Conservation (phyloP, 2,113 vertebrate genomes). For the Delphinapterus leucas region DNA sequence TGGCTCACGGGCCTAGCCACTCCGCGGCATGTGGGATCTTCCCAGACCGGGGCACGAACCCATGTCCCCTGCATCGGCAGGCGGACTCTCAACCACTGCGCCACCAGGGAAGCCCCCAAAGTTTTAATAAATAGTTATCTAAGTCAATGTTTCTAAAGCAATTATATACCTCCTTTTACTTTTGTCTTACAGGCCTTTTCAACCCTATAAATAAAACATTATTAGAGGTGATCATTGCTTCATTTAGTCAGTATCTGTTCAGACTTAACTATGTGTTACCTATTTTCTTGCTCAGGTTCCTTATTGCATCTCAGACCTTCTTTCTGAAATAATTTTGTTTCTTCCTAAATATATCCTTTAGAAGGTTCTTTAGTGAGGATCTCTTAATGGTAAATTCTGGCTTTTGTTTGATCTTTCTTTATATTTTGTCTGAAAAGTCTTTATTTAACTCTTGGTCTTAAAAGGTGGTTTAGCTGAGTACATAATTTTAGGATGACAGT, state of each 20-base stretch:
- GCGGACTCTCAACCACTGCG: too few species aligned
- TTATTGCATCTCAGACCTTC: background rate
- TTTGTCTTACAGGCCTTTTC: background rate
- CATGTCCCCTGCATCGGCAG: too few species aligned
- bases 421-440: background rate
- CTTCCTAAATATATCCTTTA: background rate
- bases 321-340: constrained; percentile 8
- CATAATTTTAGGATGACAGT: background rate
- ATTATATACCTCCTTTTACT: background rate
- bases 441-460: constrained; percentile 11
- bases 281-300: background rate
- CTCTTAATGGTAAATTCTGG: background rate
- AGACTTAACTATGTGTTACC: background rate
- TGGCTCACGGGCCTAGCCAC: too few species aligned
- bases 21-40: too few species aligned
- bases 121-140: background rate
- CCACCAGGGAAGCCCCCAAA: background rate
- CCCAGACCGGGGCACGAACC: too few species aligned
- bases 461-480: background rate
- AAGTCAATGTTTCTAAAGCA: background rate
- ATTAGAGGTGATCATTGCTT: background rate
- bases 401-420: background rate
- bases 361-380: background rate
- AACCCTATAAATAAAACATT: background rate
- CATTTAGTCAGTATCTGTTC: background rate